These are phyloP conservation scores for Meriones psammophilus DNA, from an alignment of 2,797 vertebrate species.

Conservation along the genomic window DNA sequence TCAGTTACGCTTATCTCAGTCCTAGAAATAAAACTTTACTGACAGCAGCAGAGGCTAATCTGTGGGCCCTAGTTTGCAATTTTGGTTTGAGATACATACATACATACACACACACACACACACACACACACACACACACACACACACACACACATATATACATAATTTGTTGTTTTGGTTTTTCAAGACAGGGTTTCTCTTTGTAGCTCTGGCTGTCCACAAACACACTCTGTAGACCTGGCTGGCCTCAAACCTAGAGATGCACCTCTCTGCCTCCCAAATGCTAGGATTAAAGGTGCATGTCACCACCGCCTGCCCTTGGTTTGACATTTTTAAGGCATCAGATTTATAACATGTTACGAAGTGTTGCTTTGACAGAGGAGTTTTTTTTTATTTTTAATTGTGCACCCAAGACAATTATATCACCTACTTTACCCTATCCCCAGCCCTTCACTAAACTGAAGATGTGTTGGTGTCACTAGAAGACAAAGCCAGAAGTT, in stretches of 20 bases:
- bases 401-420: neutral
- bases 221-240: too few relatives aligned
- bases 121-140: too few relatives aligned
- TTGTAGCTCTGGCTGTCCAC: too few relatives aligned
- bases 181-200: too few relatives aligned
- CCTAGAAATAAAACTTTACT: constrained; percentile 18
- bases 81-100: neutral
- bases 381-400: neutral
- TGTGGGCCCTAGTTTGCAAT: neutral
- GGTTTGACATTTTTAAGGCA: neutral
- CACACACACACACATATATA: too few relatives aligned
- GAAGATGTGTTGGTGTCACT: neutral
- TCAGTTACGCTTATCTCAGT: neutral
- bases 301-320: neutral
- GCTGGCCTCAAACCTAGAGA: too few relatives aligned
- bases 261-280: too few relatives aligned
- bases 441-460: neutral
- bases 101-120: too few relatives aligned
- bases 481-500: constrained; percentile 26
- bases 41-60: neutral
- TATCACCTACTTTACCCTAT: neutral
- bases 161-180: too few relatives aligned
- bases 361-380: neutral
- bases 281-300: too few relatives aligned
- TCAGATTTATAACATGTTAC: neutral